Conservation (phyloP, 2,113 vertebrate species). For the Upupa epops region DNA sequence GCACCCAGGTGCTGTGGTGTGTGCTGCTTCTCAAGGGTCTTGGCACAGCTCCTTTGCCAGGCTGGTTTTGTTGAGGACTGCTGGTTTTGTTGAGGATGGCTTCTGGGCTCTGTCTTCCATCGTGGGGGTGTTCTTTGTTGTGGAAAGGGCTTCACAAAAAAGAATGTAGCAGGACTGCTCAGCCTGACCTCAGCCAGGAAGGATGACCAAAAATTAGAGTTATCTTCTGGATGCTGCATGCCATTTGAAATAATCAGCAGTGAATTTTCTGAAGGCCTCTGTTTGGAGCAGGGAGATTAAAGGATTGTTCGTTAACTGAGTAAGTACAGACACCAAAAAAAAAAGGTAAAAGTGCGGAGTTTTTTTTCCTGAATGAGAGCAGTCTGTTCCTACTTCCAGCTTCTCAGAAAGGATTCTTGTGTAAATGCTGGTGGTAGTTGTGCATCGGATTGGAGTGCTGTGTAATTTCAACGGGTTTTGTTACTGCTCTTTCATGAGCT, state of each 20-base stretch:
- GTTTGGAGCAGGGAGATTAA: background rate
- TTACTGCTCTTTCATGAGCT: background rate
- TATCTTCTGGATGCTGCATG: background rate
- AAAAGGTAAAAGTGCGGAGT: background rate
- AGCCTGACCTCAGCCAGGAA: constrained; percentile 35
- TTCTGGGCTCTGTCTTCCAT: constrained; percentile 11
- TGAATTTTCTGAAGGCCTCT: background rate
- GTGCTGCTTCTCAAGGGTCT: background rate
- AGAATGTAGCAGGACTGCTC: constrained; percentile 58
- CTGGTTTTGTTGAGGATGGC: background rate
- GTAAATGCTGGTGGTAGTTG: background rate
- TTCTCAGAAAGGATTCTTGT: background rate
- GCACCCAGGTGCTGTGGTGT: background rate
- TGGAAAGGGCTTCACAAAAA: constrained; percentile 30
- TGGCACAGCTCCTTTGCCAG: rapidly evolving
- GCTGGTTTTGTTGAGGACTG: background rate
- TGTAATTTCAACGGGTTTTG: background rate
- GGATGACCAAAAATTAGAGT: background rate
- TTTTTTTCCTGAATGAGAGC: background rate
- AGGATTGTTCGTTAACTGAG: background rate
- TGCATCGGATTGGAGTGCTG: background rate
- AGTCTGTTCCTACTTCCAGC: background rate
- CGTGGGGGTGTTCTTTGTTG: constrained; percentile 2
- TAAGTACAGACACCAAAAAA: background rate
- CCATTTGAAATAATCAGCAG: background rate